These are phyloP conservation scores for Mus musculus DNA, from an alignment of 2,113 vertebrate genomes.

Conservation along the genomic window DNA sequence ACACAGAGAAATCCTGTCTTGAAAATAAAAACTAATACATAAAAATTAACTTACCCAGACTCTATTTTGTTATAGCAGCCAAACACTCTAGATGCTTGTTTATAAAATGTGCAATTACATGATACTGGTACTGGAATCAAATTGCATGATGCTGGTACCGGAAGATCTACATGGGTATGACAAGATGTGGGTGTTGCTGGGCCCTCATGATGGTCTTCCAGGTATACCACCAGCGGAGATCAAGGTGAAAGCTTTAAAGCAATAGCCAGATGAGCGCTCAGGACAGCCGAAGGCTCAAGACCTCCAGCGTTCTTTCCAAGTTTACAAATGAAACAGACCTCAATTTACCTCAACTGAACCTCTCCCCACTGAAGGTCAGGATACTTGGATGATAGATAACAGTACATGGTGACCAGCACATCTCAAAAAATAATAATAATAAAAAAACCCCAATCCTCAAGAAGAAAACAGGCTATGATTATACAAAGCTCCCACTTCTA, in stretches of 20 bases:
- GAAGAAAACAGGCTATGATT: not conserved
- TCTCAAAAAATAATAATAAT: not conserved
- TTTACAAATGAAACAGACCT: not conserved
- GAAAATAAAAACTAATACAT: not conserved
- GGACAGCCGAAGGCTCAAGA: not conserved
- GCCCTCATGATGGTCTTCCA: not conserved
- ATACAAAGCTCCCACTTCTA: not conserved
- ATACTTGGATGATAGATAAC: not conserved
- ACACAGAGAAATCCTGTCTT: not conserved
- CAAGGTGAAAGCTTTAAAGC: not conserved
- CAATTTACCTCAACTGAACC: not conserved
- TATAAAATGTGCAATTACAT: not conserved
- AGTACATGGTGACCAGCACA: not conserved
- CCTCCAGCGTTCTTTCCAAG: not conserved
- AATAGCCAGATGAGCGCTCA: fast-evolving
- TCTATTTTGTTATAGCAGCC: not conserved
- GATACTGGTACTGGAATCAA: too few relatives aligned
- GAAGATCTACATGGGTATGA: not conserved
- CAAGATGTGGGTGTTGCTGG: not conserved
- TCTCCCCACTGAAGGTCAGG: not conserved
- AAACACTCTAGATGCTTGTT: not conserved
- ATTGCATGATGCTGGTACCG: not conserved
- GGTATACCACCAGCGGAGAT: not conserved
- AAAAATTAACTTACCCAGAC: not conserved
- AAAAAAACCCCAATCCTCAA: not conserved